Conservation (phyloP, 2,113 vertebrate species). For the Pica pica region DNA sequence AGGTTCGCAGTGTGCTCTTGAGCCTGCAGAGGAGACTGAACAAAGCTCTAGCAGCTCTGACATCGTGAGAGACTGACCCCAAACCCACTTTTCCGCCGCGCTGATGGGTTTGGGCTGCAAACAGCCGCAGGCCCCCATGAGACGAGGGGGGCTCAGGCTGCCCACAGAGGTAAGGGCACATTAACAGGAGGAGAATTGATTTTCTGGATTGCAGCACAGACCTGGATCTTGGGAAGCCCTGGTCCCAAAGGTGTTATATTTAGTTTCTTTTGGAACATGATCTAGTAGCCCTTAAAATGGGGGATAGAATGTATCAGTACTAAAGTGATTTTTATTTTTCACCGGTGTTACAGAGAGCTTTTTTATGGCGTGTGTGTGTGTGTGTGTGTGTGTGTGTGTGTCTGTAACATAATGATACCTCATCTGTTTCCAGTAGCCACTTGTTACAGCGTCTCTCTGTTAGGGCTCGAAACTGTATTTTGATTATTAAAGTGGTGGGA, state of each 20-base stretch:
- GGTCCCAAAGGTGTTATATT: slow-evolving; percentile 40
- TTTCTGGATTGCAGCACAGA: neutral
- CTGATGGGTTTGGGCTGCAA: neutral
- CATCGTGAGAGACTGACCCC: neutral
- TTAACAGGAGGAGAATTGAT: neutral
- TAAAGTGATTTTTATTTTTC: slow-evolving; percentile 38
- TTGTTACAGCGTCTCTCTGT: neutral
- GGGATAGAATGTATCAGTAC: slow-evolving; percentile 38
- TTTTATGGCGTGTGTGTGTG: neutral
- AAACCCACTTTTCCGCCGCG: neutral
- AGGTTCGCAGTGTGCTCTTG: neutral
- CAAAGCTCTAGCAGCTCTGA: neutral
- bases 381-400: neutral
- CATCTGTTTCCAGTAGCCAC: neutral
- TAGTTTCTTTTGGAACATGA: slow-evolving; percentile 60
- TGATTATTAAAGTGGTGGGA: neutral
- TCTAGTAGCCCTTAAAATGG: slow-evolving; percentile 41
- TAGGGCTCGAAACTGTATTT: neutral
- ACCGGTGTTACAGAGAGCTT: neutral
- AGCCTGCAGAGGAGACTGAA: neutral
- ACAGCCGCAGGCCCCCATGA: neutral
- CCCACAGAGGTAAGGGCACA: neutral
- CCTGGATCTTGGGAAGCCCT: slow-evolving; percentile 8
- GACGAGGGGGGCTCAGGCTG: neutral
- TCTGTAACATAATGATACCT: neutral